Conservation (phyloP, 53 echinoderm and acorn worm species). For the Apostichopus leukothele region DNA sequence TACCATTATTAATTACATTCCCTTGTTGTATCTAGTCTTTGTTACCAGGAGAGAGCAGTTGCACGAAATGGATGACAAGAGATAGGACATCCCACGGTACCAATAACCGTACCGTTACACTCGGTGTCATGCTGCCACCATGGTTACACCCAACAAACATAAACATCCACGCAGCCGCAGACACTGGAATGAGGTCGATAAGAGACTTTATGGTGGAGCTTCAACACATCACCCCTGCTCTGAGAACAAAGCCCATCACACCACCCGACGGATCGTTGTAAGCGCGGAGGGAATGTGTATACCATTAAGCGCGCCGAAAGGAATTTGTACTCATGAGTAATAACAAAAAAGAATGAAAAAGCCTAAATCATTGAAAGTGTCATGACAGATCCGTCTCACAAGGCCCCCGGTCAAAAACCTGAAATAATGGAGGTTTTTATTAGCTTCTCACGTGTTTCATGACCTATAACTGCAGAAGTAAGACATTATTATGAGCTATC, state of each 20-base stretch:
- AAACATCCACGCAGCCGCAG: constrained; percentile 25
- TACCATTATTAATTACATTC: no score
- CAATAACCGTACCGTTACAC: constrained; percentile 34
- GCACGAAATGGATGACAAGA: constrained; percentile 39
- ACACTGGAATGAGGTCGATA: constrained; percentile 37
- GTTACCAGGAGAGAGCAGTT: constrained; percentile 35
- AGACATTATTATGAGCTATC: no score
- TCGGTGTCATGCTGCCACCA: constrained; percentile 45
- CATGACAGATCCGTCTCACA: no score
- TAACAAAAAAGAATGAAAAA: no score
- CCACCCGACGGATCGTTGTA: neutral
- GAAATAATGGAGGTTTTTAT: no score
- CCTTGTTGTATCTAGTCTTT: neutral
- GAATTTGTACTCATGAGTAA: no score
- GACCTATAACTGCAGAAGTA: no score
- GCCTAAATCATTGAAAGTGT: no score
- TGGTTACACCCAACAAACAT: constrained; percentile 48
- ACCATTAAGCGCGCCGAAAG: no score
- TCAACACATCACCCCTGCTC: constrained; percentile 44
- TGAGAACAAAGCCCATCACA: constrained; percentile 10
- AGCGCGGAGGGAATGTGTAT: neutral
- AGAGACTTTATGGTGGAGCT: constrained; percentile 46
- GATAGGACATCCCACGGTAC: constrained; percentile 46
- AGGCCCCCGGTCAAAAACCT: no score
- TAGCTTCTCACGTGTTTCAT: no score